Percentiles rank a stretch among this genome's conserved stretches.
Evolutionary conservation across 2,113 vertebrate species (phyloP).

Genomic region (Phainopepla nitens): DNA sequence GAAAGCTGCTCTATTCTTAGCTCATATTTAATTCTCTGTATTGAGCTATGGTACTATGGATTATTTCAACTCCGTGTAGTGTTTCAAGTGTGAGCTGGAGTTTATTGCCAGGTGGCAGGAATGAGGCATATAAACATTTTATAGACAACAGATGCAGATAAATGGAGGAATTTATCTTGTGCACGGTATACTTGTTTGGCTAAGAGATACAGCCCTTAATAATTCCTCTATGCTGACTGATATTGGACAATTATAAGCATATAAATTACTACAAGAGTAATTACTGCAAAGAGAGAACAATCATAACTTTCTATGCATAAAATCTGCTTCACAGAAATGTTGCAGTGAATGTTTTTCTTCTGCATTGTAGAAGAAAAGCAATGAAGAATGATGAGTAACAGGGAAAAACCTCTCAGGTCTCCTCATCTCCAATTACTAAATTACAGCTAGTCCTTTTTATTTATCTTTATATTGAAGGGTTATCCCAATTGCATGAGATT

Average conservation of each 20-base stretch:
- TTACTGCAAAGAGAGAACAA: neutral
- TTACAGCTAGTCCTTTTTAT: neutral
- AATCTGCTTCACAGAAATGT: neutral
- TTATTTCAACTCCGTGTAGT: conserved; percentile 46
- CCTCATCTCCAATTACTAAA: neutral
- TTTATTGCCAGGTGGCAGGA: conserved; percentile 69
- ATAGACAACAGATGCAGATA: conserved; percentile 73
- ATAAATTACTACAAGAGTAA: neutral
- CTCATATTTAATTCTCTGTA: conserved; percentile 16
- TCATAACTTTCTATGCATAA: neutral
- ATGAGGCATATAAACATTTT: conserved; percentile 69
- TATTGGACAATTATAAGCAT: conserved; percentile 1
- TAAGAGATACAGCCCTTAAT: neutral
- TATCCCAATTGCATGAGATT: neutral
- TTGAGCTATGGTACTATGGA: neutral
- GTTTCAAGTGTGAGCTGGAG: conserved; percentile 55
- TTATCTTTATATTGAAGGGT: neutral
- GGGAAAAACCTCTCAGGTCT: neutral
- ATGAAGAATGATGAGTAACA: neutral
- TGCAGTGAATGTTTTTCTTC: neutral
- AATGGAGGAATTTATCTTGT: conserved; percentile 51
- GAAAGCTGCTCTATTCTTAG: conserved; percentile 38
- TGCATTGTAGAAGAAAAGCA: neutral
- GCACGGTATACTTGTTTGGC: conserved; percentile 3
- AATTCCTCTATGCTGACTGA: conserved; percentile 25